Evolutionary conservation across 2,797 vertebrate species (phyloP).

Genomic region (Alfaro cultratus): DNA sequence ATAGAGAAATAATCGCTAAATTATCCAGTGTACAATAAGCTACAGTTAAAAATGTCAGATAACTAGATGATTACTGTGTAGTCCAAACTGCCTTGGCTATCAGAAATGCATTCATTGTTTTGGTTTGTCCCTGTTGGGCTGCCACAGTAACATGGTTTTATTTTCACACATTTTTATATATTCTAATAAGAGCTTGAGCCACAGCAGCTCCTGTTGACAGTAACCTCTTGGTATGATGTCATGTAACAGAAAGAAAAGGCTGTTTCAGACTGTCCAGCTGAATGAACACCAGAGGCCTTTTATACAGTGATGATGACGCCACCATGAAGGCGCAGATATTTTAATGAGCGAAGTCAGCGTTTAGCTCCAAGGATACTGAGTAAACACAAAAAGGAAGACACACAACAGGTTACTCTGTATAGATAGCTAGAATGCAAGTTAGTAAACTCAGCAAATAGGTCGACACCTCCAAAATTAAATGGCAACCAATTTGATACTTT

Average conservation of each 20-base stretch:
- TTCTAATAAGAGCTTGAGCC: not conserved
- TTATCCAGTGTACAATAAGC: not conserved
- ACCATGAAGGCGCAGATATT: constrained; percentile 17
- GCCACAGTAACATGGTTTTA: not conserved
- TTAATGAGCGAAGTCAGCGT: constrained; percentile 14
- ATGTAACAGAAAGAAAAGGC: not conserved
- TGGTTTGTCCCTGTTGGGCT: not conserved
- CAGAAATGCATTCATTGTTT: not conserved
- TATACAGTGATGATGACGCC: constrained; percentile 19
- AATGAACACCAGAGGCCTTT: not conserved
- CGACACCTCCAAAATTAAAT: not conserved
- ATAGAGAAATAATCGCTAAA: not conserved
- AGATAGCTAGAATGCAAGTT: not conserved
- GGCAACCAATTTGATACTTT: not conserved
- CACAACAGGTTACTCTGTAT: not conserved
- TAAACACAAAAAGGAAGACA: not conserved
- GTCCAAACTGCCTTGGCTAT: not conserved
- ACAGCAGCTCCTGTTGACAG: not conserved
- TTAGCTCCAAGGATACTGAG: not conserved
- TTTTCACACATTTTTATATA: not conserved
- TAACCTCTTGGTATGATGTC: not conserved
- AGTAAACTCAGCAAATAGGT: not conserved
- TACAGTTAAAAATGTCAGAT: not conserved
- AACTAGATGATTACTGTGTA: not conserved
- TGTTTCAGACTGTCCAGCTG: not conserved